Conservation (phyloP, 2,113 vertebrate species). For the Antechinus stuartii region DNA sequence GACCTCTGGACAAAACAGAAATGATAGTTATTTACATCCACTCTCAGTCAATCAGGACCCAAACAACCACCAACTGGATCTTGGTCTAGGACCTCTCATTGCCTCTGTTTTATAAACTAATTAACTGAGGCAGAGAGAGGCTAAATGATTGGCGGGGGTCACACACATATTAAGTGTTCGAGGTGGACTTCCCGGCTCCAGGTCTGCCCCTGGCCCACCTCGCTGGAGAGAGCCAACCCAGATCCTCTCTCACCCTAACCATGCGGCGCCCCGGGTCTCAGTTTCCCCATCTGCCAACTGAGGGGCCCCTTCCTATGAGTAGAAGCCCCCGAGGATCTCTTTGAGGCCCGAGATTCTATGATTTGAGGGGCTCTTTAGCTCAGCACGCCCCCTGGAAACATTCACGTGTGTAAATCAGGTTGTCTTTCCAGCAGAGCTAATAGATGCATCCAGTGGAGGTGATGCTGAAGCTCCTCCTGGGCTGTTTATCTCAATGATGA, state of each 20-base stretch:
- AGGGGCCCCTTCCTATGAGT: background rate
- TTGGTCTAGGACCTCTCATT: background rate
- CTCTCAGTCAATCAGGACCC: too few species aligned
- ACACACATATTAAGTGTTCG: background rate
- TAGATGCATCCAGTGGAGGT: constrained; percentile 7
- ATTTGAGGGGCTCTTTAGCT: background rate
- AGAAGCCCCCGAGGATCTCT: background rate
- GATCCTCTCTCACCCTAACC: background rate
- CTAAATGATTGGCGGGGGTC: background rate
- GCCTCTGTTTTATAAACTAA: background rate
- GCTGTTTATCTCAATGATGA: constrained; percentile 24
- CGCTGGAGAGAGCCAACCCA: background rate
- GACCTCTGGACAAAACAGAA: too few species aligned
- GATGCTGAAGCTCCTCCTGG: constrained; percentile 43
- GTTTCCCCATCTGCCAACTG: background rate
- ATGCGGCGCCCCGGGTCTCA: background rate
- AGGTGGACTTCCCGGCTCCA: background rate
- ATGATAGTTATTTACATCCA: too few species aligned
- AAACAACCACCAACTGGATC: too few species aligned
- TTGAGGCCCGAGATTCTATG: background rate
- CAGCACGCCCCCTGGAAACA: background rate
- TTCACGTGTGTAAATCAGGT: constrained; percentile 41
- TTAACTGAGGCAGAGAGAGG: background rate
- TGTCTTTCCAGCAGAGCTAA: constrained; percentile 36
- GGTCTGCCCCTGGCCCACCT: background rate